phyloP scores from a whole-genome alignment of 2,888 invertebrate species.

The Litoditis marina region DNA sequence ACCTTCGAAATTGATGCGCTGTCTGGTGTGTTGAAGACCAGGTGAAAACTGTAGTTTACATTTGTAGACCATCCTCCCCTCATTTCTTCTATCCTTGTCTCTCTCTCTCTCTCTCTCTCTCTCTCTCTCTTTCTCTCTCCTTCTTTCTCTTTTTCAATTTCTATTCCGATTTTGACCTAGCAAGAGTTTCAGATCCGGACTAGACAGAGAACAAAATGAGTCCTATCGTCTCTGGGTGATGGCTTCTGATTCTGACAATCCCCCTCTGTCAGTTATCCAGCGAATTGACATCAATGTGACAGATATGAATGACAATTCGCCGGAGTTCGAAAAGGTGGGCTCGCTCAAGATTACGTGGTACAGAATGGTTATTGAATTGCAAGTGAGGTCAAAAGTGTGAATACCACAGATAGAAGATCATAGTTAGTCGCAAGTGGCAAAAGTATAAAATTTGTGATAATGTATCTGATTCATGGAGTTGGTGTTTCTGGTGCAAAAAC shows the following conservation, averaged over 20 bases:
- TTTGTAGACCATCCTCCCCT: too few relatives aligned
- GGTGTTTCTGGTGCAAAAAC: background rate
- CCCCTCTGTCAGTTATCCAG: conserved; percentile 27
- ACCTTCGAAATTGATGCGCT: conserved; percentile 16
- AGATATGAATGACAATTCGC: conserved; percentile 91
- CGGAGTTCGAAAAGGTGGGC: conserved; percentile 72
- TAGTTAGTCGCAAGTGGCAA: background rate
- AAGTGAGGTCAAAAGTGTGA: too few relatives aligned
- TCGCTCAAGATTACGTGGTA: too few relatives aligned
- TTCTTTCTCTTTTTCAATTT: too few relatives aligned
- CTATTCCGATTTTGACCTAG: too few relatives aligned
- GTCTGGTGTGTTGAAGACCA: conserved; percentile 17
- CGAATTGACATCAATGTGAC: conserved; percentile 26
- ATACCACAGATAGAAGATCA: too few relatives aligned
- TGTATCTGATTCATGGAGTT: too few relatives aligned
- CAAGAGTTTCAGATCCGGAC: conserved; percentile 3
- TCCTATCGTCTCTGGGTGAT: conserved; percentile 24
- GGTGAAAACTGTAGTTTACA: background rate
- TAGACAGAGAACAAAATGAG: conserved; percentile 24
- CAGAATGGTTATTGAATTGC: too few relatives aligned
- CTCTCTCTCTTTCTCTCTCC: too few relatives aligned
- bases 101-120: too few relatives aligned
- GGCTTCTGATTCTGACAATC: conserved; percentile 23
- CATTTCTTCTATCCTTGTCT: too few relatives aligned
- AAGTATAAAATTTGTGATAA: background rate